Conservation (phyloP, 2,888 invertebrate species). For the Himalopsyche anomala region DNA sequence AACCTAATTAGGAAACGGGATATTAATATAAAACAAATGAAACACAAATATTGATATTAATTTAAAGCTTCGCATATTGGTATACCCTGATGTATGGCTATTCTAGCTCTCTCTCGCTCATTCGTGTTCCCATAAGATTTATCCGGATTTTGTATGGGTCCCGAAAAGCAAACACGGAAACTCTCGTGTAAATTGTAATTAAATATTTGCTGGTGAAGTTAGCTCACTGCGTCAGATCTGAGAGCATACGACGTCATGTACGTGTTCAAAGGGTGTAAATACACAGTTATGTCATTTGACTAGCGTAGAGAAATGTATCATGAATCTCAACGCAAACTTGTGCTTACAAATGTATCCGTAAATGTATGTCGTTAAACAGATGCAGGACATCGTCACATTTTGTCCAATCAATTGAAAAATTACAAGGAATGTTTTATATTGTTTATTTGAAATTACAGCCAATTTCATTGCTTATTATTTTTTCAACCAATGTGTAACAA, state of each 20-base stretch:
- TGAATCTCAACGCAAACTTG: too few species aligned
- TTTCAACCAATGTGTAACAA: too few species aligned
- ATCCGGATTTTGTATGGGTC: conserved; percentile 47
- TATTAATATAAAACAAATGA: too few species aligned
- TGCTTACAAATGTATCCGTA: not conserved
- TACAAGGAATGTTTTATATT: too few species aligned
- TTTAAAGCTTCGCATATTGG: not conserved
- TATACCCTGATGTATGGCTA: not conserved
- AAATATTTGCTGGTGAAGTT: conserved; percentile 55
- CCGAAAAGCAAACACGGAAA: conserved; percentile 57
- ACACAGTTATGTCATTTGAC: not conserved
- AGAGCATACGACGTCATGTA: conserved; percentile 18
- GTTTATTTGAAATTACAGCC: too few species aligned
- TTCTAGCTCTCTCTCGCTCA: not conserved
- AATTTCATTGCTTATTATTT: too few species aligned
- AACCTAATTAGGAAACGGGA: too few species aligned
- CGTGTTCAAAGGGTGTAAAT: not conserved
- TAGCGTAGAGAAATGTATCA: not conserved
- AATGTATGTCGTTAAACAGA: not conserved
- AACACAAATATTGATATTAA: not conserved
- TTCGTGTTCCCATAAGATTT: conserved; percentile 45
- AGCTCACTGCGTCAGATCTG: conserved; percentile 26
- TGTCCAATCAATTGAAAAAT: too few species aligned
- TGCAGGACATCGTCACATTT: not conserved
- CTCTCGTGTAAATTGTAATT: conserved; percentile 61